A percentile compares a stretch with the other conserved stretches of the same genome.
Evolutionary conservation across 2,113 vertebrate genomes (phyloP).

Genomic region (Serranochromis macrocephalus): DNA sequence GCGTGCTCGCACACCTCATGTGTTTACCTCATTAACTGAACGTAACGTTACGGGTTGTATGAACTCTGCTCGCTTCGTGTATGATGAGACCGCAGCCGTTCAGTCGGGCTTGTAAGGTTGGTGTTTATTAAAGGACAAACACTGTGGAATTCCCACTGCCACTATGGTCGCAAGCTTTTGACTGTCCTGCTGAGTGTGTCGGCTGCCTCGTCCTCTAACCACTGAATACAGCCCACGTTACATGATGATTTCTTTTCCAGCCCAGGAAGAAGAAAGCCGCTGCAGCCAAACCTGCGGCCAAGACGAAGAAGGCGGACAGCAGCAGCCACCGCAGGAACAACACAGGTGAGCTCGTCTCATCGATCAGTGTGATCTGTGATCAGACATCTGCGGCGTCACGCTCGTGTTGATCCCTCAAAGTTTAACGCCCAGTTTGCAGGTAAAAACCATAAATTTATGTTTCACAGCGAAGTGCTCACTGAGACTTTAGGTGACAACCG

Average conservation of each 20-base stretch:
- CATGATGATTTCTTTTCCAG: conserved; percentile 40
- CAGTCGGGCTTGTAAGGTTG: too few species aligned
- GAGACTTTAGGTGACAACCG: background rate
- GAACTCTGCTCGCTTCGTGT: background rate
- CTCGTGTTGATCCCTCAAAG: background rate
- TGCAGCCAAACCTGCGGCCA: conserved; percentile 67
- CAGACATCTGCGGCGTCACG: background rate
- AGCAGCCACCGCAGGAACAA: conserved; percentile 83
- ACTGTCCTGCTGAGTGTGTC: background rate
- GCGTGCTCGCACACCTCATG: background rate
- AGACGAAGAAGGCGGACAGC: conserved; percentile 94
- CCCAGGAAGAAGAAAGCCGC: conserved; percentile 78
- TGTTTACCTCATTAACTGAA: background rate
- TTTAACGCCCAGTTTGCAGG: background rate
- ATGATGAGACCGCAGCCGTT: too few species aligned
- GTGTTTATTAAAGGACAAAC: background rate
- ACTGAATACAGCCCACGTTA: background rate
- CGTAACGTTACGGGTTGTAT: rapidly evolving
- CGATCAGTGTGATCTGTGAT: background rate
- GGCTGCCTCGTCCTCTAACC: background rate
- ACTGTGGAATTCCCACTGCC: background rate
- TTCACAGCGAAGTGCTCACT: background rate
- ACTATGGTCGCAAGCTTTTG: background rate
- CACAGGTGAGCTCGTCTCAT: conserved; percentile 56
- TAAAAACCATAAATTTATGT: background rate